phyloP scores from a whole-genome alignment of 2,888 invertebrate genomes.

The Pristionchus fissidentatus region DNA sequence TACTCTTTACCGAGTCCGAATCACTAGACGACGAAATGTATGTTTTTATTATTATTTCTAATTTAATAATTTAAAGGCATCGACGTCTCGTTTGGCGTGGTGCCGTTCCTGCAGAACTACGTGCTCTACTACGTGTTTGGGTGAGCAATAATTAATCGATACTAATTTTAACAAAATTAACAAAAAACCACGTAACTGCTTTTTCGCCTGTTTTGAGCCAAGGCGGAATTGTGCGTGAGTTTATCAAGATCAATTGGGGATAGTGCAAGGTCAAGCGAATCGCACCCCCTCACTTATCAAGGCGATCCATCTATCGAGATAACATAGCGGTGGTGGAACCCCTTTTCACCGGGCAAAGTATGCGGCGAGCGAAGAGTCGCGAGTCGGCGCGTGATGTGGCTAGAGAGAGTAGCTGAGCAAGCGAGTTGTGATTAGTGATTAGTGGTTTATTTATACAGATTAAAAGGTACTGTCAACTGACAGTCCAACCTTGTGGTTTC shows the following conservation, averaged over 20 bases:
- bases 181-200: not conserved
- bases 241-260: not conserved
- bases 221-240: not conserved
- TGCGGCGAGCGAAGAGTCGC: not conserved
- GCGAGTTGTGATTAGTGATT: no score
- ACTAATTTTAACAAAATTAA: no score
- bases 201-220: no score
- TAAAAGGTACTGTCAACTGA: no score
- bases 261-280: slow-evolving; percentile 1
- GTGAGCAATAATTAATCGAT: slow-evolving; percentile 80
- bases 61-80: no score
- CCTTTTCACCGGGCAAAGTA: not conserved
- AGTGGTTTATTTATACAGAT: no score
- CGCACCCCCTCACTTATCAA: not conserved
- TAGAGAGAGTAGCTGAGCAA: not conserved
- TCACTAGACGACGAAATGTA: no score
- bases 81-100: slow-evolving; percentile 83
- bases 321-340: not conserved
- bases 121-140: slow-evolving; percentile 80
- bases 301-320: not conserved
- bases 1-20: no score
- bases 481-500: no score
- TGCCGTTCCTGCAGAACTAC: slow-evolving; percentile 84
- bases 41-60: no score
- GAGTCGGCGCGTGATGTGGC: not conserved